Evolutionary conservation across 2,797 vertebrate species (phyloP).

Genomic region (Acomys russatus): DNA sequence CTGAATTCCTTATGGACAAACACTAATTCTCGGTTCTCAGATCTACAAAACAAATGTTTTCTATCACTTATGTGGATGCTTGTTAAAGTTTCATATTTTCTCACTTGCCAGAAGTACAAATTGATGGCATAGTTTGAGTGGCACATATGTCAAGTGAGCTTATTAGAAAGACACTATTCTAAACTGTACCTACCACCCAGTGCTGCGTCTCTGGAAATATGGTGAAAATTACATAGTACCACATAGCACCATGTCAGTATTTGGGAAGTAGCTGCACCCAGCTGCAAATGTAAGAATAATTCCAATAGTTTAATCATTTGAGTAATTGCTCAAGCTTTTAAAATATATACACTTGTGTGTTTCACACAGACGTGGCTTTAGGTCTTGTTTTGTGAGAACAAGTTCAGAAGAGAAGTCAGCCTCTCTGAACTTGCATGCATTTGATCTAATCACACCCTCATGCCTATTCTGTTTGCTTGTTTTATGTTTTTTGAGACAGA

Average conservation of each 20-base stretch:
- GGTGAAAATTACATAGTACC: conserved; percentile 20
- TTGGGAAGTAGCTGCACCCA: neutral
- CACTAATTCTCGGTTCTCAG: conserved; percentile 8
- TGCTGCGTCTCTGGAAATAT: conserved; percentile 17
- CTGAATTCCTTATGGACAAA: neutral
- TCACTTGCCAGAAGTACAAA: neutral
- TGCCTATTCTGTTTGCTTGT: neutral
- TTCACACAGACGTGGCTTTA: neutral
- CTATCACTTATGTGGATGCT: neutral
- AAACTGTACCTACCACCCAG: neutral
- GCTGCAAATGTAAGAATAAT: neutral
- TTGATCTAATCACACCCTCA: neutral
- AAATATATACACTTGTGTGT: neutral
- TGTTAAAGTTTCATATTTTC: neutral
- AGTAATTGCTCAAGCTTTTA: neutral
- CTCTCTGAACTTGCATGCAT: conserved; percentile 25
- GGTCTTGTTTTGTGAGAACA: neutral
- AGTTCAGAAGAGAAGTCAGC: conserved; percentile 4
- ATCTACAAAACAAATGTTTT: conserved; percentile 42
- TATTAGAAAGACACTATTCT: conserved; percentile 21
- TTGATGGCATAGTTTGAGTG: neutral
- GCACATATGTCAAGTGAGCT: neutral
- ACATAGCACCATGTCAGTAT: neutral
- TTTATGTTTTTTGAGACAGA: no score
- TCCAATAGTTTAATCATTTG: conserved; percentile 16